phyloP scores from a whole-genome alignment of 2,797 vertebrate genomes.

The Notamacropus eugenii region DNA sequence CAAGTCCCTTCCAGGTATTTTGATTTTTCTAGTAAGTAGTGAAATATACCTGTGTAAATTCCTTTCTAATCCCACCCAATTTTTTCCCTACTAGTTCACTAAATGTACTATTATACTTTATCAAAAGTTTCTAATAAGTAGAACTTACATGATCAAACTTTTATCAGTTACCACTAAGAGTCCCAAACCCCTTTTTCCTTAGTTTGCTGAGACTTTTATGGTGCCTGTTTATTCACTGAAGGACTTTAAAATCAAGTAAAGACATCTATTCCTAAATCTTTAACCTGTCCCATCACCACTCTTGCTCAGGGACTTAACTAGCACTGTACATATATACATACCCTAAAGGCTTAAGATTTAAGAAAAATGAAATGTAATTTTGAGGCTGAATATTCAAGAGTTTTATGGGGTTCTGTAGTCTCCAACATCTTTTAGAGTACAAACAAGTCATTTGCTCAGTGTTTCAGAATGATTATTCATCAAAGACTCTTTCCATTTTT shows the following conservation, averaged over 20 bases:
- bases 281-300: not conserved
- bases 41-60: not conserved
- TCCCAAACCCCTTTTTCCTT: not conserved
- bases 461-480: not conserved
- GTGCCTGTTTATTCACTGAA: not conserved
- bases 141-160: not conserved
- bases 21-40: not conserved
- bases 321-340: not conserved
- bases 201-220: not conserved
- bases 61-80: not conserved
- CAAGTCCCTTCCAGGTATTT: not conserved
- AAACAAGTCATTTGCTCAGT: not conserved
- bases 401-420: not conserved
- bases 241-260: not conserved
- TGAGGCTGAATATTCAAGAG: not conserved
- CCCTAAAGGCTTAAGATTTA: not conserved
- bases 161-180: not conserved
- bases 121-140: not conserved
- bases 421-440: not conserved
- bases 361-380: not conserved
- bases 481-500: not conserved
- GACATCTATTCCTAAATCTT: not conserved
- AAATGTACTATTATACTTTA: not conserved
- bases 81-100: not conserved
- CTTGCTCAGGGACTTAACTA: not conserved